Evolutionary conservation across 2,888 invertebrate genomes (phyloP).

Genomic region (Drosophila anceps): DNA sequence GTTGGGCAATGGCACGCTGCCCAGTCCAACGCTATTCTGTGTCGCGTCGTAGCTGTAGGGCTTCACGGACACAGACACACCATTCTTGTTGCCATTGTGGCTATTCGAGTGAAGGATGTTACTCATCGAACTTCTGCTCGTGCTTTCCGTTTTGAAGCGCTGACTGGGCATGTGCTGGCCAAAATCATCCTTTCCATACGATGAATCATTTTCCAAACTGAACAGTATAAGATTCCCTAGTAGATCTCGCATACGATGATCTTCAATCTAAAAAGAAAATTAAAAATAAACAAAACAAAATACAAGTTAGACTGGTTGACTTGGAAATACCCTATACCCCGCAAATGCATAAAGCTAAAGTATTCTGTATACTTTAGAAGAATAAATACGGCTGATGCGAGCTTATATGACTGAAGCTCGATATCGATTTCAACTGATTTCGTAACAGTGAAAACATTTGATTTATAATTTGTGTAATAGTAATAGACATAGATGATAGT

Average conservation of each 20-base stretch:
- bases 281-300: neutral
- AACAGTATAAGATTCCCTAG: constrained; percentile 37
- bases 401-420: neutral
- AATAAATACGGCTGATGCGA: neutral
- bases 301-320: neutral
- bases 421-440: neutral
- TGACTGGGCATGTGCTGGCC: neutral
- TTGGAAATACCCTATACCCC: neutral
- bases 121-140: neutral
- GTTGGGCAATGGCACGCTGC: constrained; percentile 11
- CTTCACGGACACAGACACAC: no score
- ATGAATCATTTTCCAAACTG: constrained; percentile 25
- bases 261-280: constrained; percentile 19
- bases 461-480: no score
- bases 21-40: constrained; percentile 15
- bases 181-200: neutral
- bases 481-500: no score
- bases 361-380: neutral
- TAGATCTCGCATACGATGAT: constrained; percentile 30
- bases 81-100: neutral
- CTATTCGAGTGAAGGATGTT: neutral
- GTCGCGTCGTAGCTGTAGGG: constrained; percentile 38
- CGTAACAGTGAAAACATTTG: no score
- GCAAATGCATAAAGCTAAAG: neutral
- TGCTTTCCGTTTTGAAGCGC: neutral